phyloP scores from a whole-genome alignment of 2,888 invertebrate species.

The Proisotoma minuta region DNA sequence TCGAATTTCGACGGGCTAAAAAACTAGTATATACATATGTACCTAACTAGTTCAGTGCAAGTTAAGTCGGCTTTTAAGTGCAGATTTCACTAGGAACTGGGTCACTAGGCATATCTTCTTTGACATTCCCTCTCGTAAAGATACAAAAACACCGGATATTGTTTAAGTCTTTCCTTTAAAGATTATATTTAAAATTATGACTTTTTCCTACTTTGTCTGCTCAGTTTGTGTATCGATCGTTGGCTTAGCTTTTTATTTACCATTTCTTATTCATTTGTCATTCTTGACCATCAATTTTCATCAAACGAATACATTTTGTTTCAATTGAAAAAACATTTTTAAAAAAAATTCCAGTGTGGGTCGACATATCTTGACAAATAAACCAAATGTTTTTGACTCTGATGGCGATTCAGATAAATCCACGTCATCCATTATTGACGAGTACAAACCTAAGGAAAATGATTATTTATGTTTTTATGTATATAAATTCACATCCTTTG shows the following conservation, averaged over 20 bases:
- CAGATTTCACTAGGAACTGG: too few relatives aligned
- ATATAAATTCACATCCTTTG: neutral
- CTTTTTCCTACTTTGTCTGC: too few relatives aligned
- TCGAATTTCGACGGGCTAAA: too few relatives aligned
- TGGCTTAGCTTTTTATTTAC: neutral
- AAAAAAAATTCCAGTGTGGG: constrained; percentile 67
- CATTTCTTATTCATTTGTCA: neutral
- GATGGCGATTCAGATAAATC: constrained; percentile 67
- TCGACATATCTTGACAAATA: constrained; percentile 68
- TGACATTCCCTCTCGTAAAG: too few relatives aligned
- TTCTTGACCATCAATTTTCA: constrained; percentile 9
- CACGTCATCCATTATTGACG: constrained; percentile 63
- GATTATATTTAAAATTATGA: too few relatives aligned
- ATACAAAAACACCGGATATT: too few relatives aligned
- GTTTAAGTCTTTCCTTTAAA: too few relatives aligned
- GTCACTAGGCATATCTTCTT: too few relatives aligned
- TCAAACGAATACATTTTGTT: neutral
- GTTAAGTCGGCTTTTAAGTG: too few relatives aligned
- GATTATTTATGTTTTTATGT: constrained; percentile 18
- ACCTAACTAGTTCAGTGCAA: too few relatives aligned
- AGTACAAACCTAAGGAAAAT: constrained; percentile 70
- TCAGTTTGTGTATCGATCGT: too few relatives aligned
- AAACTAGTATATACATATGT: too few relatives aligned
- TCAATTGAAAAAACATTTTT: neutral
- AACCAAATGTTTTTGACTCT: constrained; percentile 66